Base-by-base conservation (phyloP, 2,797 vertebrate genomes). In the Luscinia luscinia region DNA sequence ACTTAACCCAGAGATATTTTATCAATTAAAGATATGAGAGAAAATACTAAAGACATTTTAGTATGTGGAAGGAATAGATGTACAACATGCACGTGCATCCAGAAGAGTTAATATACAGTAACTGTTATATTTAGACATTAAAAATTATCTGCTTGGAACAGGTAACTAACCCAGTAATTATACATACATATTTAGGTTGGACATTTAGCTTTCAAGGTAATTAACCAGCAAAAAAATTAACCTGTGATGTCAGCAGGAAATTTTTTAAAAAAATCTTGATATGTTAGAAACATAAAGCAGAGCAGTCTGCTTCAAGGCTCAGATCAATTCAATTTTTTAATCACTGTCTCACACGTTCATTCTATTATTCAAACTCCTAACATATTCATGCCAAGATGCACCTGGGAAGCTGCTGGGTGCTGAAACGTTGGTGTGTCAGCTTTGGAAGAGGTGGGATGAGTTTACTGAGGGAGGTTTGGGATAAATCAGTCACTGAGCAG, bases 301-400 rank as follows among this genome's bases (percentile, higher is more conserved):
- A 72, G 59, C 22, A 84, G 77, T 49, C 81, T 27, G 62, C 89
- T 96, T 87, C 75, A 61, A 94, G 58, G 77, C 62, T 70, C 69
- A 61, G 67, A 88, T 91, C 82, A 92, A 94, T 94, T 95, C 83
- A 80, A 78, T 91, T 92, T 92, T 94, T 94, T 96, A 94, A 94
- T 95, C 85, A 76, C 61, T 66, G 73, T 69, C 72, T 74, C 59
- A 78, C 24, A 70, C 51, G 34, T 95, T 70, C 87, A 43, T 92
- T 91, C 67, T 49, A 40, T 93, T 93, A 70, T 70, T 90, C 57
- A 80, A 49, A 28, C 16, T 89, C 34, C 34, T 52, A 34, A 93
- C 49, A 27, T 55, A 45, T 84, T 86, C 82, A 94, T 87, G 80
- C 46, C 78, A 67, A 48, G 78, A 64, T 75, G 55, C 58, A 63